A percentile compares a stretch with the other conserved stretches of the same genome.
phyloP scores from a whole-genome alignment of 1,140 invertebrate genomes.

The Pseudomyrmex dendroicus region DNA sequence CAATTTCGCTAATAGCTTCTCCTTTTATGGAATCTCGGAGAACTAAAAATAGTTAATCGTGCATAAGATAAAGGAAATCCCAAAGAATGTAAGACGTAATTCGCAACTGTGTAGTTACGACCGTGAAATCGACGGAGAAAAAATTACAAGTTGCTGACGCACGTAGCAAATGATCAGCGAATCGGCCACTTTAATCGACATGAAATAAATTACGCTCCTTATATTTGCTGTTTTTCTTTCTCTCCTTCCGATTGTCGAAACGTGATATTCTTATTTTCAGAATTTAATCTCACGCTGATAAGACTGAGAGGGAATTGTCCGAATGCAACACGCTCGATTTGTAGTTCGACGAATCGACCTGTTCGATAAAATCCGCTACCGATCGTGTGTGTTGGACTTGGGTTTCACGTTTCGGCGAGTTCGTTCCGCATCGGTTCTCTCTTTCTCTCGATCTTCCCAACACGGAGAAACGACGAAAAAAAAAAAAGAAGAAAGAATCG shows the following conservation, averaged over 20 bases:
- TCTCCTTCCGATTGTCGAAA: background rate
- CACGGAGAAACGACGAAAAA: conserved; percentile 62
- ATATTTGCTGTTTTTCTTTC: background rate
- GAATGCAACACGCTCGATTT: background rate
- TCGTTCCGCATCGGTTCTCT: conserved; percentile 57
- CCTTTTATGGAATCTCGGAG: background rate
- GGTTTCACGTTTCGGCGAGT: conserved; percentile 67
- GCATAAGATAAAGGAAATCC: background rate
- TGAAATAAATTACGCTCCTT: conserved; percentile 17
- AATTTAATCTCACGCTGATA: conserved; percentile 27
- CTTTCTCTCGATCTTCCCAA: conserved; percentile 29
- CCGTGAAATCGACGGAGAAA: conserved; percentile 25
- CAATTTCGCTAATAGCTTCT: conserved; percentile 10
- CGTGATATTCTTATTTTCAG: conserved; percentile 21
- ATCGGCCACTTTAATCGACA: conserved; percentile 26
- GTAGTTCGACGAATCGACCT: background rate
- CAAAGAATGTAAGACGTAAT: conserved; percentile 17
- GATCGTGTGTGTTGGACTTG: conserved; percentile 3
- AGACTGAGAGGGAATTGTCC: conserved; percentile 16
- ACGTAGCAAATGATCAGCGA: conserved; percentile 26
- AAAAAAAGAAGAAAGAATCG: conserved; percentile 67
- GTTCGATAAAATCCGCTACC: background rate
- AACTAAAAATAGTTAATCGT: background rate
- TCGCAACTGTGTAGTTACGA: background rate
- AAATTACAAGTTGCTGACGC: conserved; percentile 34